Conservation (phyloP, 2,113 vertebrate species). For the Pithys albifrons region DNA sequence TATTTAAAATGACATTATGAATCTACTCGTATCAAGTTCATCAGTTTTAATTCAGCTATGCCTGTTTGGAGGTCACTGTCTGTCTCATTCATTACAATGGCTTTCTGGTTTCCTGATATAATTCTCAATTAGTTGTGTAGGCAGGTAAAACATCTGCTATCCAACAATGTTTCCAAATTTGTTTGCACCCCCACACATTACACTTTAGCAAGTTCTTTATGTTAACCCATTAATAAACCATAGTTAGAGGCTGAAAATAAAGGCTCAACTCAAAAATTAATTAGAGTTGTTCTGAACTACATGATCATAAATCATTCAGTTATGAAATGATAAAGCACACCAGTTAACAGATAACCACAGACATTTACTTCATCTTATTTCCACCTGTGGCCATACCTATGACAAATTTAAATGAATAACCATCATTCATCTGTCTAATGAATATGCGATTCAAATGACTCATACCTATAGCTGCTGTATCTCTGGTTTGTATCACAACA, state of each 20-base stretch:
- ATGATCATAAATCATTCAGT: constrained; percentile 52
- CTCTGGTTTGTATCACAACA: not conserved
- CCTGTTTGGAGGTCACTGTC: constrained; percentile 33
- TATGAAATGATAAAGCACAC: constrained; percentile 33
- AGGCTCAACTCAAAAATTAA: constrained; percentile 54
- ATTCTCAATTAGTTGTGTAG: constrained; percentile 61
- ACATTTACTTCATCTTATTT: constrained; percentile 35
- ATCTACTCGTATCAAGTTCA: constrained; percentile 50
- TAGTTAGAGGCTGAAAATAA: constrained; percentile 25
- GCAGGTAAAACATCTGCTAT: constrained; percentile 24
- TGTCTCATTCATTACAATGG: constrained; percentile 55
- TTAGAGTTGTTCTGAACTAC: constrained; percentile 59
- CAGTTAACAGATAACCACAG: constrained; percentile 27
- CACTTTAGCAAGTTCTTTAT: not conserved
- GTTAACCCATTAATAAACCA: constrained; percentile 54
- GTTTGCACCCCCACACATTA: not conserved
- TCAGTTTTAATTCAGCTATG: constrained; percentile 67
- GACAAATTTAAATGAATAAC: constrained; percentile 53
- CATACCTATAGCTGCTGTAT: not conserved
- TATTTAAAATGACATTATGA: constrained; percentile 63
- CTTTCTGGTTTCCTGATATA: constrained; percentile 39
- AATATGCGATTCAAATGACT: not conserved
- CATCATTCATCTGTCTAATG: constrained; percentile 19
- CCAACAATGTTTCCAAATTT: not conserved
- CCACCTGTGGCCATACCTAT: constrained; percentile 23